Conservation (phyloP, 2,797 vertebrate species). For the Falco concolor region DNA sequence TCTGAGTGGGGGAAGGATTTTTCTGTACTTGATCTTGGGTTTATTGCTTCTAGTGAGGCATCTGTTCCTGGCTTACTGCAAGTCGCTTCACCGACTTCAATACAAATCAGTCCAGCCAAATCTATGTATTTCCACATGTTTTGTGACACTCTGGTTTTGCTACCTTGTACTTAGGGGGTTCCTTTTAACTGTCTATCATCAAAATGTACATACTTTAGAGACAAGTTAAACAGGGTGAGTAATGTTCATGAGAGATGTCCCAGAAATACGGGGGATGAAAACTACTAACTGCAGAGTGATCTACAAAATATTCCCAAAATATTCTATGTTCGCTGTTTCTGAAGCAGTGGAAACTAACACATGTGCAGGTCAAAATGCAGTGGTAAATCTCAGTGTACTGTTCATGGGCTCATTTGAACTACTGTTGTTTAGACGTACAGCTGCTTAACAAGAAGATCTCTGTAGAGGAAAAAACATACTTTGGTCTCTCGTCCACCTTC, state of each 20-base stretch:
- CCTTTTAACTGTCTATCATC: not conserved
- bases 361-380: not conserved
- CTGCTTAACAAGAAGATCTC: not conserved
- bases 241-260: not conserved
- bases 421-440: not conserved
- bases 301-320: not conserved
- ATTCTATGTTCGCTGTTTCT: not conserved
- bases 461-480: not conserved
- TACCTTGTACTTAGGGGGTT: accelerated
- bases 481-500: not conserved
- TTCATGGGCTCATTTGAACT: not conserved
- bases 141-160: not conserved
- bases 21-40: not conserved
- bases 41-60: not conserved
- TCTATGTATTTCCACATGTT: not conserved
- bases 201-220: not conserved
- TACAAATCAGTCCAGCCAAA: not conserved
- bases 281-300: not conserved
- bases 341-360: not conserved
- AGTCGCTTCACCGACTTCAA: not conserved
- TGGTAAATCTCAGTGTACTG: not conserved
- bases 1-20: not conserved
- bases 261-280: not conserved
- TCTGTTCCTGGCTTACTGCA: not conserved
- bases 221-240: not conserved